Percentiles rank a stretch among this genome's conserved stretches.
phyloP scores from a whole-genome alignment of 2,888 invertebrate species.

The Dasypolia templi region DNA sequence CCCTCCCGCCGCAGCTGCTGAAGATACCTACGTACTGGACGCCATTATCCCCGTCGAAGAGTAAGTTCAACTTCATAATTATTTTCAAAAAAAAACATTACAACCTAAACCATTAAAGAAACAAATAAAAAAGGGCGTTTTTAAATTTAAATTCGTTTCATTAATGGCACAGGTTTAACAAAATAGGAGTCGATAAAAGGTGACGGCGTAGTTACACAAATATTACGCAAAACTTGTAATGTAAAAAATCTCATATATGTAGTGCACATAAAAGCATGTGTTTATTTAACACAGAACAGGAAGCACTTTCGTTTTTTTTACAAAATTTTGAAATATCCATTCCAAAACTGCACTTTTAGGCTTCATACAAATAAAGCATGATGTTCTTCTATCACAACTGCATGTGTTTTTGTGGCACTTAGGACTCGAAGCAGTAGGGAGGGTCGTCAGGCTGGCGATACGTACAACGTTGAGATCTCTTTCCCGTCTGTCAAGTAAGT shows the following conservation, averaged over 20 bases:
- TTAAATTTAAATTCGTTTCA: not conserved
- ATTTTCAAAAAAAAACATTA: slow-evolving; percentile 20
- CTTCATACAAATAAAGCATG: slow-evolving; percentile 76
- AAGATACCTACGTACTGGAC: slow-evolving; percentile 95
- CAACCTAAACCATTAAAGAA: not conserved
- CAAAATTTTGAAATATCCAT: slow-evolving; percentile 47
- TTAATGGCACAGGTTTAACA: not conserved
- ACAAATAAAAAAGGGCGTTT: not conserved
- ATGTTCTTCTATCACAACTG: slow-evolving; percentile 86
- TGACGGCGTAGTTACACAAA: slow-evolving; percentile 70
- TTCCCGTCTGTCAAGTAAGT: slow-evolving; percentile 98
- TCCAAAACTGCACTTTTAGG: slow-evolving; percentile 68
- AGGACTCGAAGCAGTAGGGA: slow-evolving; percentile 93
- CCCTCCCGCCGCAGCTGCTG: slow-evolving; percentile 91
- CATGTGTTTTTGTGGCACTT: slow-evolving; percentile 91
- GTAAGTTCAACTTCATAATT: slow-evolving; percentile 90
- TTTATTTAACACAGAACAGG: slow-evolving; percentile 64
- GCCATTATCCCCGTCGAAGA: slow-evolving; percentile 96
- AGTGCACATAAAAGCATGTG: slow-evolving; percentile 72
- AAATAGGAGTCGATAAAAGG: slow-evolving; percentile 59
- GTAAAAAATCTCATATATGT: slow-evolving; percentile 57
- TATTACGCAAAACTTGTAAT: slow-evolving; percentile 54
- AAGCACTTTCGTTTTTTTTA: slow-evolving; percentile 54
- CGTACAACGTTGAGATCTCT: slow-evolving; percentile 97
- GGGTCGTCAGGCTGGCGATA: slow-evolving; percentile 96